Evolutionary conservation across 2,113 vertebrate species (phyloP), one percentile per base, ranked within the genome.

Genomic region (Pluvianellus socialis): DNA sequence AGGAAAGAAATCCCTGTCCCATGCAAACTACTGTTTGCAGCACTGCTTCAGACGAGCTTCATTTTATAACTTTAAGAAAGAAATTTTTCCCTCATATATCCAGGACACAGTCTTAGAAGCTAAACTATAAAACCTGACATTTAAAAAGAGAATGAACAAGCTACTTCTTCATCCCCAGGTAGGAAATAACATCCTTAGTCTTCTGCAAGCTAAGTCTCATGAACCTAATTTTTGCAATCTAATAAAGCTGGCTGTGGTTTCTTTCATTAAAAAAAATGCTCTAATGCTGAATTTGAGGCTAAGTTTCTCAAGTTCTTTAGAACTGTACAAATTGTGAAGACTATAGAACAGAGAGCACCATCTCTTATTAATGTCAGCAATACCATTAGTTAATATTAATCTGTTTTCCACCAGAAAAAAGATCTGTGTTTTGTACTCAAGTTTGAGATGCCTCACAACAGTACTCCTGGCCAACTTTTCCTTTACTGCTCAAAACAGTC

Each of bases 1-100:
- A 66, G 88, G 59, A 6, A 30, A 95, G 86, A 92, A 95, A 92
- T 79, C 24, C 80, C 49, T 82, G 80, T 55, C 66, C 88, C 89
- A 35, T 45, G 70, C 77, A 67, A 87, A 81, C 67, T 33, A 28
- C 59, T 88, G 82, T 32, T 92, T 71, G 92, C 67, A 88, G 75
- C 3, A 22, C 61, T 72, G n/a, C 44, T 63, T 22, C 65, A 71
- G 79, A 68, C 52, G 28, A 55, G 65, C 65, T 84, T 49, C 28
- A 30, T 38, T 45, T 19, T 40, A 27, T 30, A 52, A 68, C 42
- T 80, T 66, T 11, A 42, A 49, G 50, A 53, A 80, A 83, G 33
- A 66, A 94, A 87, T 77, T 63, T 52, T 56, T 56, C 27, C 70
- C 73, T 67, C 52, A 22, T 8, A 42, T 47, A 70, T 68, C 87